Conservation (phyloP, 2,888 invertebrate genomes). For the Perdita meconis region DNA sequence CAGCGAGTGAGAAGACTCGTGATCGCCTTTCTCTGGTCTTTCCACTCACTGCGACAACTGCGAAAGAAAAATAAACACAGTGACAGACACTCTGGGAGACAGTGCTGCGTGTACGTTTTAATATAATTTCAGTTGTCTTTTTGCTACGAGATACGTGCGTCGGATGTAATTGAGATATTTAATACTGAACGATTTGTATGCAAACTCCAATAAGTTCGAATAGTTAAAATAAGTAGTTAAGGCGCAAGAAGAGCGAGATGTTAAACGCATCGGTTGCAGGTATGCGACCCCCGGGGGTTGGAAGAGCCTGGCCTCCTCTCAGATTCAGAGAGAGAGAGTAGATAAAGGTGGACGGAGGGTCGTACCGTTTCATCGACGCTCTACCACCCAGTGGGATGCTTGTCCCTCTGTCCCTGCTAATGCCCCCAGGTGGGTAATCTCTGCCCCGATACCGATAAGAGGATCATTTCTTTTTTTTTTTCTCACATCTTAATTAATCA, state of each 20-base stretch:
- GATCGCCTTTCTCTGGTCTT: too few species aligned
- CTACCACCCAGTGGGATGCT: conserved; percentile 84
- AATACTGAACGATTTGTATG: conserved; percentile 6
- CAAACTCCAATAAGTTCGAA: conserved; percentile 57
- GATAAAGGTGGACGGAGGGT: conserved; percentile 85
- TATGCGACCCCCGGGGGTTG: conserved; percentile 83
- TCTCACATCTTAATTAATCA: conserved; percentile 60
- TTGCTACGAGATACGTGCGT: neutral
- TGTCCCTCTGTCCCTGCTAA: conserved; percentile 81
- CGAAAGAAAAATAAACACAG: too few species aligned
- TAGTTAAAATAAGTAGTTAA: conserved; percentile 43
- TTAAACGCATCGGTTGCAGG: conserved; percentile 83
- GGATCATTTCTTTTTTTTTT: conserved; percentile 57
- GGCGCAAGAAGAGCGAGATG: conserved; percentile 65
- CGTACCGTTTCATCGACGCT: conserved; percentile 88
- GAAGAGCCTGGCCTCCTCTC: conserved; percentile 81
- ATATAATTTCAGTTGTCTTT: neutral
- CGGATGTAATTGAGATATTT: neutral
- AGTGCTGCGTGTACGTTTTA: neutral
- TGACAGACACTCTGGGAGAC: too few species aligned
- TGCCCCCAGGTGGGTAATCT: conserved; percentile 84
- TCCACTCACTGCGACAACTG: too few species aligned
- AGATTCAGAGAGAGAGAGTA: conserved; percentile 83
- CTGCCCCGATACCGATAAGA: conserved; percentile 80
- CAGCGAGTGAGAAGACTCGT: too few species aligned